A percentile compares a stretch with the other conserved stretches of the same genome.
These are phyloP conservation scores for Ancistrus triradiatus DNA, from an alignment of 2,113 vertebrate genomes.

Conservation along the genomic window DNA sequence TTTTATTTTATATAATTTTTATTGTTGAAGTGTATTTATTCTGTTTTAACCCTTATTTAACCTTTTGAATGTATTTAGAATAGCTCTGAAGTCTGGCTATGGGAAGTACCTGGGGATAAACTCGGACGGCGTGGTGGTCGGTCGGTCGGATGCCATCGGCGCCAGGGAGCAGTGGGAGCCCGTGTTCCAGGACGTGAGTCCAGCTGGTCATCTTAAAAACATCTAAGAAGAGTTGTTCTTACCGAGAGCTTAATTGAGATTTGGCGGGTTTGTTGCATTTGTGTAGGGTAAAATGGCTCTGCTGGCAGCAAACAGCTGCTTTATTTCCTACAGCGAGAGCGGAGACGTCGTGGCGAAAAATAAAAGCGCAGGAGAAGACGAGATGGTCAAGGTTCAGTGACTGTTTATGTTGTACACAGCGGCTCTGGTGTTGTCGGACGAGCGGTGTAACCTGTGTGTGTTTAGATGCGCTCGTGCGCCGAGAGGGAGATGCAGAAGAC, in stretches of 20 bases:
- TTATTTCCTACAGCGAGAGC: conserved; percentile 89
- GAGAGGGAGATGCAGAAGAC: conserved; percentile 83
- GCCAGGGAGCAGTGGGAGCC: conserved; percentile 95
- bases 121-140: conserved; percentile 89
- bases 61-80: too few relatives aligned
- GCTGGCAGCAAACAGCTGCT: conserved; percentile 89
- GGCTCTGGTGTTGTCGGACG: neutral
- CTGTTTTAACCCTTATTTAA: too few relatives aligned
- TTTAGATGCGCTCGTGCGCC: conserved; percentile 81
- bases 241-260: too few relatives aligned
- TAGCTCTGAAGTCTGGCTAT: conserved; percentile 94
- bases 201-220: neutral
- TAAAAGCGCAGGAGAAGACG: conserved; percentile 84
- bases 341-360: conserved; percentile 90
- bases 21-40: too few relatives aligned
- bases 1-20: too few relatives aligned
- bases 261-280: too few relatives aligned
- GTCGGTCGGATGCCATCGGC: conserved; percentile 91
- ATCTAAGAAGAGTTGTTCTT: too few relatives aligned
- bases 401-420: neutral
- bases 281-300: conserved; percentile 94
- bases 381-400: conserved; percentile 91
- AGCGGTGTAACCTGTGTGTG: neutral
- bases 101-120: conserved; percentile 95
- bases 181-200: conserved; percentile 89